A percentile compares a stretch with the other conserved stretches of the same genome.
Conservation (phyloP, 1,140 invertebrate species). For the Aphaenogaster ashmeadi region DNA sequence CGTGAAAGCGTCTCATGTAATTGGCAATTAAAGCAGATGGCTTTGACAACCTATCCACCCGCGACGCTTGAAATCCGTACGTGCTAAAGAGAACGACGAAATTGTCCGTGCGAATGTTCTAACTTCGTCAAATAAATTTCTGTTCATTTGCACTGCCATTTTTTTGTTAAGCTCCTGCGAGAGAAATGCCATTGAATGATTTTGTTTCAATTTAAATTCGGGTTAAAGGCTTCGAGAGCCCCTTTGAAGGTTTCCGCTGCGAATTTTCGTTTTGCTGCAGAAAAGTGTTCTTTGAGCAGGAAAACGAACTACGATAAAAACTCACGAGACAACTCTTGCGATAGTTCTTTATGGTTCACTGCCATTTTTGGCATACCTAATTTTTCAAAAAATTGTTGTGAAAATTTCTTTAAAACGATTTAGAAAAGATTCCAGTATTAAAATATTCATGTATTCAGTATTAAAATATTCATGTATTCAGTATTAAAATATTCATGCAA, state of each 20-base stretch:
- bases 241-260: conserved; percentile 4
- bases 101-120: conserved; percentile 62
- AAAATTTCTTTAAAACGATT: background rate
- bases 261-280: conserved; percentile 38
- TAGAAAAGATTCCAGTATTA: background rate
- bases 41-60: conserved; percentile 66
- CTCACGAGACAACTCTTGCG: background rate
- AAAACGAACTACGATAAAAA: conserved; percentile 22
- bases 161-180: conserved; percentile 12
- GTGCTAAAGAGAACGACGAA: conserved; percentile 62
- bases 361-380: background rate
- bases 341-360: background rate
- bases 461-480: background rate
- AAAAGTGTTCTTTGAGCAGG: conserved; percentile 31
- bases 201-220: conserved; percentile 49
- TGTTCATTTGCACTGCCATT: conserved; percentile 64
- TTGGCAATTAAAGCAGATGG: conserved; percentile 76
- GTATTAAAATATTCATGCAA: background rate
- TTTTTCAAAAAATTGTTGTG: background rate
- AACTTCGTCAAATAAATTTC: conserved; percentile 66
- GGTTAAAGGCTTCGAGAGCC: background rate
- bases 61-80: conserved; percentile 63
- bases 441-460: background rate
- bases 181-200: conserved; percentile 45
- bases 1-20: conserved; percentile 66